phyloP scores from a whole-genome alignment of 2,113 vertebrate species.

The Pedionomus torquatus region DNA sequence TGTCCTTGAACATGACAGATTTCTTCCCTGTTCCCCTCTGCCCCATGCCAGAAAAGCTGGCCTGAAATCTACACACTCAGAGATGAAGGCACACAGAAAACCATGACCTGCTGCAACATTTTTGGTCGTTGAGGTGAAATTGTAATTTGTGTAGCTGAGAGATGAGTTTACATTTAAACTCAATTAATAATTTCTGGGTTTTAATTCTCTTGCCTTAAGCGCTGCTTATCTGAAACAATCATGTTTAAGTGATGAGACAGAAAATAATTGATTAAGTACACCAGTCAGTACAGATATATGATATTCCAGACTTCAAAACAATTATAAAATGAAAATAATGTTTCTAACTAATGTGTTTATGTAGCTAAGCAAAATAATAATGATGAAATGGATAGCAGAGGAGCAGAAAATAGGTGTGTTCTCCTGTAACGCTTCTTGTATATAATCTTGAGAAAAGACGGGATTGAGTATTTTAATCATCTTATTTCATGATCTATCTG shows the following conservation, averaged over 20 bases:
- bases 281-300: background rate
- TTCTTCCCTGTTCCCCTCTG: rapidly evolving
- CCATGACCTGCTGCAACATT: background rate
- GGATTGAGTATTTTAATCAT: background rate
- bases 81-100: background rate
- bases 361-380: background rate
- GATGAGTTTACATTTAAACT: background rate
- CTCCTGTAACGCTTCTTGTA: background rate
- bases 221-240: background rate
- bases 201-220: background rate
- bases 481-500: background rate
- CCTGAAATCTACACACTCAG: background rate
- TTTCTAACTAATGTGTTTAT: background rate
- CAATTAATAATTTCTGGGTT: background rate
- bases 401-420: background rate
- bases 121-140: background rate
- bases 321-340: background rate
- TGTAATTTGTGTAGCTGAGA: background rate
- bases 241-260: background rate
- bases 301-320: background rate
- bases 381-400: background rate
- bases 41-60: background rate
- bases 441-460: background rate
- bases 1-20: background rate
- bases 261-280: background rate